Evolutionary conservation across 2,888 invertebrate species (phyloP).

Genomic region (Zootermopsis nevadensis): DNA sequence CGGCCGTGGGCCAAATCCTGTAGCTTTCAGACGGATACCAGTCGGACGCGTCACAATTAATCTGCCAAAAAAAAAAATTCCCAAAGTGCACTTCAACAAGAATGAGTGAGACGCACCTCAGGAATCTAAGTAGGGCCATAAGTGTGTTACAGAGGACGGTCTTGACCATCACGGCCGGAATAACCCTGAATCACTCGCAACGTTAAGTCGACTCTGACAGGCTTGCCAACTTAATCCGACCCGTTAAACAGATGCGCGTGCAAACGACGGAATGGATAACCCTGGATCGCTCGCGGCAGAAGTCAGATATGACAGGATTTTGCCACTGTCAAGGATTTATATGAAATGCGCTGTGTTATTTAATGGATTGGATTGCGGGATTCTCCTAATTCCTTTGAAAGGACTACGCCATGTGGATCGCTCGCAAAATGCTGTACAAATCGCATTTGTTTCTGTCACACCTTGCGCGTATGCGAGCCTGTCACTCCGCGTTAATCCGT

Average conservation of each 20-base stretch:
- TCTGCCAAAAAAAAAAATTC: too few relatives aligned
- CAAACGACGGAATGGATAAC: background rate
- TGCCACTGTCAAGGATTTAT: conserved; percentile 22
- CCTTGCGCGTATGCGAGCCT: background rate
- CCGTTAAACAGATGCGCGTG: too few relatives aligned
- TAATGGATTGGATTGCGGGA: conserved; percentile 32
- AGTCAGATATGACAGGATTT: background rate
- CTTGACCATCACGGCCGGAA: too few relatives aligned
- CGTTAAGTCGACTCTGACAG: background rate
- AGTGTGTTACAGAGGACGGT: too few relatives aligned
- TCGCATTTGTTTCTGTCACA: background rate
- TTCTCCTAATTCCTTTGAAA: conserved; percentile 34
- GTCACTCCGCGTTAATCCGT: too few relatives aligned
- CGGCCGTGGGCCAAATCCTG: too few relatives aligned
- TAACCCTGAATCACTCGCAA: background rate
- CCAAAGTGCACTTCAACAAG: too few relatives aligned
- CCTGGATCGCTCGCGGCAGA: conserved; percentile 8
- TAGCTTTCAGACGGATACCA: too few relatives aligned
- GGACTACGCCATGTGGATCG: conserved; percentile 9
- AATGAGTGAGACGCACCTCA: too few relatives aligned
- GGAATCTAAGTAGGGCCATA: too few relatives aligned
- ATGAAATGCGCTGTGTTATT: conserved; percentile 11
- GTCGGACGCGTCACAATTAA: too few relatives aligned
- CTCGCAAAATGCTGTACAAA: background rate
- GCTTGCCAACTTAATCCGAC: background rate